These are phyloP conservation scores for Calycopis cecrops DNA, from an alignment of 1,140 invertebrate species.

Conservation along the genomic window DNA sequence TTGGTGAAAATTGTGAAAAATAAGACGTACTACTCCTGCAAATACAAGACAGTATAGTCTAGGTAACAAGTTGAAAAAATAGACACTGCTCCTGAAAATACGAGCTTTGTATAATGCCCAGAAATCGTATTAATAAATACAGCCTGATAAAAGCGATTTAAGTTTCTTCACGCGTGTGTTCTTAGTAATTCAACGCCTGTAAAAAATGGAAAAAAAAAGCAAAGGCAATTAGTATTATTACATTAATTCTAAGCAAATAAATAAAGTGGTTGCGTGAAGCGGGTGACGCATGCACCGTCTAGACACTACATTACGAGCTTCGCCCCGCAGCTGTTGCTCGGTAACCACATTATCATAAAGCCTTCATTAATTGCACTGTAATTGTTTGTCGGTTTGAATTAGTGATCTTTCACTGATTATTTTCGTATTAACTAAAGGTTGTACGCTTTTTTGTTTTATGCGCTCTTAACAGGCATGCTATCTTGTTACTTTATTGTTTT, in stretches of 20 bases:
- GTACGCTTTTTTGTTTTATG: not conserved
- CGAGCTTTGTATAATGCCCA: too few relatives aligned
- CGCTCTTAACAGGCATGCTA: too few relatives aligned
- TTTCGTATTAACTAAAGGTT: slow-evolving; percentile 16
- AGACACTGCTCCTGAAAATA: too few relatives aligned
- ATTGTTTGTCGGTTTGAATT: slow-evolving; percentile 43
- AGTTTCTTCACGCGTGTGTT: too few relatives aligned
- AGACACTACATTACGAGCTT: slow-evolving; percentile 46
- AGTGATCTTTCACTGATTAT: slow-evolving; percentile 17
- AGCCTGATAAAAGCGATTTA: too few relatives aligned
- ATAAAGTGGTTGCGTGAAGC: slow-evolving; percentile 58
- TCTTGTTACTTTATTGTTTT: too few relatives aligned
- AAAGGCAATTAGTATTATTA: not conserved
- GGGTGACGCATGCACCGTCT: slow-evolving; percentile 58
- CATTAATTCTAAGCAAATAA: not conserved
- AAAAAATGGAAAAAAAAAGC: not conserved
- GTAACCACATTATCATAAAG: slow-evolving; percentile 57
- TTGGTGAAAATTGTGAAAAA: too few relatives aligned
- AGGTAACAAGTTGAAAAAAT: too few relatives aligned
- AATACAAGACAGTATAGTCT: too few relatives aligned
- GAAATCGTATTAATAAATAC: too few relatives aligned
- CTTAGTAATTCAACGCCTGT: not conserved
- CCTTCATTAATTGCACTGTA: slow-evolving; percentile 65
- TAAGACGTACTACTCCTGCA: too few relatives aligned
- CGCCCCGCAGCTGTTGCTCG: slow-evolving; percentile 52